Conservation (phyloP, 1,140 invertebrate species). For the Diuraphis noxia region DNA sequence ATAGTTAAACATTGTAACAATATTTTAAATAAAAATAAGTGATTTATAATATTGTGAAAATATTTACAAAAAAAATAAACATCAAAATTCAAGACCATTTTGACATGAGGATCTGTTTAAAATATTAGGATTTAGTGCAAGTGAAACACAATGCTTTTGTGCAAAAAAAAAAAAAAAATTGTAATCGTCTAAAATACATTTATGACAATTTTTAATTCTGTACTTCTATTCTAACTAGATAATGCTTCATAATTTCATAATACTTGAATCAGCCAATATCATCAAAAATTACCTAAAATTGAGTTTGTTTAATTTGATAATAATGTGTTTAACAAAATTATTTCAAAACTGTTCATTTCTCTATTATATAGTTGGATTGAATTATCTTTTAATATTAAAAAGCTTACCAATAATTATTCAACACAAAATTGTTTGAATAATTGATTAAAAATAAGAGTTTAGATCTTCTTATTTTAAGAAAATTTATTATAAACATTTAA, state of each 20-base stretch:
- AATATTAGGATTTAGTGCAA: not conserved
- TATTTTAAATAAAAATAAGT: not conserved
- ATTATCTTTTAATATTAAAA: not conserved
- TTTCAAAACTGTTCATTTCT: no score
- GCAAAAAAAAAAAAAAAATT: not conserved
- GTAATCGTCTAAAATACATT: not conserved
- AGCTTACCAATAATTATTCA: not conserved
- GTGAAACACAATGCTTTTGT: not conserved
- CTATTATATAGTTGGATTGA: not conserved
- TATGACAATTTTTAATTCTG: not conserved
- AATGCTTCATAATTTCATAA: not conserved
- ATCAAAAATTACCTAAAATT: not conserved
- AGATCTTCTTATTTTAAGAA: no score
- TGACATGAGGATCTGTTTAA: not conserved
- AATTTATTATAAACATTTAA: not conserved
- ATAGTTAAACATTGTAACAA: not conserved
- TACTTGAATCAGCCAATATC: not conserved
- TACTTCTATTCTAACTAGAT: not conserved
- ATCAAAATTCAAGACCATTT: not conserved
- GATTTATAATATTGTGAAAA: slow-evolving; percentile 8
- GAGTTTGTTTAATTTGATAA: not conserved
- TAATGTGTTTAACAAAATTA: not conserved
- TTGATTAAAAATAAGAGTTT: no score
- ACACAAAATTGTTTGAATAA: not conserved
- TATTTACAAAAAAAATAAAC: slow-evolving; percentile 13